These are phyloP conservation scores for Microcebus murinus DNA, from an alignment of 2,113 vertebrate genomes.

Conservation along the genomic window DNA sequence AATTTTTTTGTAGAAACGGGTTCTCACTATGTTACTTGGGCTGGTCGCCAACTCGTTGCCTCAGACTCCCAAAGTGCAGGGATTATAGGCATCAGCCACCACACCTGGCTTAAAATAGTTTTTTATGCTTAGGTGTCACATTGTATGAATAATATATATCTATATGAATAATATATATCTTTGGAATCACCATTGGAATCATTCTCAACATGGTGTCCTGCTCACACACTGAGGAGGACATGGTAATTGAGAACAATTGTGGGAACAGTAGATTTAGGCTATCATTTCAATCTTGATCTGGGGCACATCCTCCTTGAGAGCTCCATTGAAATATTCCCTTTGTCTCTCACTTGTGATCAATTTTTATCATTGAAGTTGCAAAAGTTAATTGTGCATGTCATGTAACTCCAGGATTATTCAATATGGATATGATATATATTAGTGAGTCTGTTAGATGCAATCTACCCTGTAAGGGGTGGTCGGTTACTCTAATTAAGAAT, in stretches of 20 bases:
- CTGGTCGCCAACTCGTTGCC: too few species aligned
- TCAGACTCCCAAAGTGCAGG: too few species aligned
- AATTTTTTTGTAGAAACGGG: too few species aligned
- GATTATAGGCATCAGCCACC: too few species aligned
- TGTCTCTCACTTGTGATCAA: conserved; percentile 1
- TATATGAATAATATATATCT: not conserved
- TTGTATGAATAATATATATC: not conserved
- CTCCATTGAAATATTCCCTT: conserved; percentile 37
- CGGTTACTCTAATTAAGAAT: conserved; percentile 17
- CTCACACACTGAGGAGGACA: not conserved
- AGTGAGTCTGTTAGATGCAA: not conserved
- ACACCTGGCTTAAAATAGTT: not conserved
- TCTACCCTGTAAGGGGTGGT: not conserved
- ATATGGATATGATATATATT: not conserved
- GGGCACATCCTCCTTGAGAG: not conserved
- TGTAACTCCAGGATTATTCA: not conserved
- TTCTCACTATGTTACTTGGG: too few species aligned
- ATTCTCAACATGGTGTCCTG: not conserved
- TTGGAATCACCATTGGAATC: not conserved
- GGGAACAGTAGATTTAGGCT: not conserved
- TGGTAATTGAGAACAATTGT: not conserved
- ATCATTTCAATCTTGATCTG: conserved; percentile 28
- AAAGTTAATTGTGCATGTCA: conserved; percentile 26
- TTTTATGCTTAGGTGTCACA: not conserved
- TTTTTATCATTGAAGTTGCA: conserved; percentile 43